Evolutionary conservation across 2,113 vertebrate genomes (phyloP).

Genomic region (Poeciliopsis occidentalis): DNA sequence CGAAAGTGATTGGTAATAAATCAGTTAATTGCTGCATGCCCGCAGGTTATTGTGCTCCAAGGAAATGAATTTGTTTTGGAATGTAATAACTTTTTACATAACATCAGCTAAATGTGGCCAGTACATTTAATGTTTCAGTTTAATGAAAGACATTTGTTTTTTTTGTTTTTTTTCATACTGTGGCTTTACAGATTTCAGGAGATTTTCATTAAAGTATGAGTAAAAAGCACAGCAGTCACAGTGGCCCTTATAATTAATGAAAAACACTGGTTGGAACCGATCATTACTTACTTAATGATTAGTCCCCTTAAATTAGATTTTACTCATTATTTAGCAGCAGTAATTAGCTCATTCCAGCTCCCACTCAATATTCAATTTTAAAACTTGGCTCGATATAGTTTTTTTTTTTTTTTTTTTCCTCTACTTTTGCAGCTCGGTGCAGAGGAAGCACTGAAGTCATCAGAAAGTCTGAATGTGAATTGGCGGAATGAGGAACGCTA

Average conservation of each 20-base stretch:
- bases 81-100: not conserved
- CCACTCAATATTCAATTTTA: not conserved
- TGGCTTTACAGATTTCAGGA: not conserved
- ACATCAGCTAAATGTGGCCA: not conserved
- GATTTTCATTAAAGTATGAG: not conserved
- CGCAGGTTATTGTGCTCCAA: not conserved
- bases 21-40: not conserved
- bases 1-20: not conserved
- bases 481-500: conserved; percentile 46
- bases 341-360: conserved; percentile 16
- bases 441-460: not conserved
- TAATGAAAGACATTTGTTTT: not conserved
- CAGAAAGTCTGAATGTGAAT: conserved; percentile 14
- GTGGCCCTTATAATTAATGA: not conserved
- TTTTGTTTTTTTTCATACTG: not conserved
- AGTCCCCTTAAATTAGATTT: conserved; percentile 3
- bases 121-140: not conserved
- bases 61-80: not conserved
- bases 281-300: conserved; percentile 15
- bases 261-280: conserved; percentile 16
- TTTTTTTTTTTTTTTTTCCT: too few relatives aligned
- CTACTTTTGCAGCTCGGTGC: not conserved
- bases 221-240: not conserved
- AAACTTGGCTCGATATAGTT: not conserved
- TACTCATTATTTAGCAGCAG: not conserved